phyloP scores from a whole-genome alignment of 1,140 invertebrate genomes.

The Pseudomyrmex gracilis region DNA sequence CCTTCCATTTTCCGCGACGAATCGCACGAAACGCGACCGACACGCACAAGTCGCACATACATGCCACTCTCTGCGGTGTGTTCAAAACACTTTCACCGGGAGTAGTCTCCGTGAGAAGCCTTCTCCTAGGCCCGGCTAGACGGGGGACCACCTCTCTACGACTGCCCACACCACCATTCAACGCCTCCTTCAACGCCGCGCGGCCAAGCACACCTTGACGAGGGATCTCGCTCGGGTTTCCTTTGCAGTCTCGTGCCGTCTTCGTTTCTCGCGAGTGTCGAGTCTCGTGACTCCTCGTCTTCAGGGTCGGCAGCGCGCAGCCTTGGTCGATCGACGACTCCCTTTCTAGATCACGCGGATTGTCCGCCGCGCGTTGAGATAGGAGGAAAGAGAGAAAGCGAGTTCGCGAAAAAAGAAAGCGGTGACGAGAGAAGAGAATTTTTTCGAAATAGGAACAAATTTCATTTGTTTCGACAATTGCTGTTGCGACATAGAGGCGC shows the following conservation, averaged over 20 bases:
- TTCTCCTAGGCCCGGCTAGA: slow-evolving; percentile 51
- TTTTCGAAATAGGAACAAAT: not conserved
- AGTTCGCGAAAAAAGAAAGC: not conserved
- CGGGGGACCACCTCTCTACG: slow-evolving; percentile 48
- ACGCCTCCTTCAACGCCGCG: slow-evolving; percentile 51
- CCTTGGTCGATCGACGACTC: slow-evolving; percentile 15
- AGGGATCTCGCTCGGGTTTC: slow-evolving; percentile 66
- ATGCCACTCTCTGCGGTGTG: not conserved
- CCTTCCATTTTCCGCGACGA: too few species aligned
- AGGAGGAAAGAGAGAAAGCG: too few species aligned
- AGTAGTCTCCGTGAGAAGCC: slow-evolving; percentile 48
- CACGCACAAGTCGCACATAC: slow-evolving; percentile 9
- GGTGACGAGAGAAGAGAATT: not conserved
- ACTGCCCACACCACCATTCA: slow-evolving; percentile 15
- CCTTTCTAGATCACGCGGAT: slow-evolving; percentile 30
- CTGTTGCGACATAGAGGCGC: not conserved
- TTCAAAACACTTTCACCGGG: slow-evolving; percentile 67
- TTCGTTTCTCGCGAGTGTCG: slow-evolving; percentile 34
- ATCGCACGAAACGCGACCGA: too few species aligned
- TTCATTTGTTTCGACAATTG: not conserved
- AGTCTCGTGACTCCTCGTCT: slow-evolving; percentile 48
- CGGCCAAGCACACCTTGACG: slow-evolving; percentile 56
- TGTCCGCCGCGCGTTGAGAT: not conserved
- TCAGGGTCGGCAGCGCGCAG: not conserved
- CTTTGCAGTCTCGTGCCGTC: slow-evolving; percentile 74